Conservation (phyloP, 2,113 vertebrate species). For the Suricata suricatta region DNA sequence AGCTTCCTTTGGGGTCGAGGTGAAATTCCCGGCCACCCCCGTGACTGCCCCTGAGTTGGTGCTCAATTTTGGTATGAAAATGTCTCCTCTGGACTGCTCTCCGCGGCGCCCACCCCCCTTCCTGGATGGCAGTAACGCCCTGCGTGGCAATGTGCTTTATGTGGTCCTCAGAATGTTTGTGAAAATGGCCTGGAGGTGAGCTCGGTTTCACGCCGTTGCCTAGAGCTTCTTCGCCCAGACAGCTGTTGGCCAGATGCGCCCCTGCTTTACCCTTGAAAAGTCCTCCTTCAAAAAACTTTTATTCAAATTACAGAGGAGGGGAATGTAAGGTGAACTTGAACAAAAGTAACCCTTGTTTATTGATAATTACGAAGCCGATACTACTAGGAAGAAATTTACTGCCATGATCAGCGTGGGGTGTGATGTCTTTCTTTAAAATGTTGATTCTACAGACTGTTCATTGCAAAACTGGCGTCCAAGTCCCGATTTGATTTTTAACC, state of each 20-base stretch:
- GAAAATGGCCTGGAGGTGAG: not conserved
- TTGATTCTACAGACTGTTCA: constrained; percentile 17
- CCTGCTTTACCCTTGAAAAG: constrained; percentile 2
- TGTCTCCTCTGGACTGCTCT: not conserved
- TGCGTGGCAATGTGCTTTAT: not conserved
- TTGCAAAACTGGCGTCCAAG: not conserved
- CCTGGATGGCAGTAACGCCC: not conserved
- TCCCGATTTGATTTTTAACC: constrained; percentile 34
- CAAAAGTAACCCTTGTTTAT: not conserved
- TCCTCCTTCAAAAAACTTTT: not conserved
- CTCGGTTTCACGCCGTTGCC: not conserved
- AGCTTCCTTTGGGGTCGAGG: not conserved
- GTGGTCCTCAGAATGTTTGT: not conserved
- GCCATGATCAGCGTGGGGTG: not conserved
- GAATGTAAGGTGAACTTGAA: not conserved
- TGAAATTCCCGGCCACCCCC: not conserved
- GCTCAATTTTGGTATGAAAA: constrained; percentile 35
- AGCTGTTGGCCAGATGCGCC: not conserved
- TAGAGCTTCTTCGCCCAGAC: not conserved
- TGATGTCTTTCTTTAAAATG: constrained; percentile 22
- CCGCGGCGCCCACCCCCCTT: not conserved
- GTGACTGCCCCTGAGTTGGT: not conserved
- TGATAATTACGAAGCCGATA: not conserved
- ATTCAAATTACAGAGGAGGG: not conserved
- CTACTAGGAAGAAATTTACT: not conserved